These are phyloP conservation scores for Arothron firmamentum DNA, from an alignment of 2,113 vertebrate genomes.

Conservation along the genomic window DNA sequence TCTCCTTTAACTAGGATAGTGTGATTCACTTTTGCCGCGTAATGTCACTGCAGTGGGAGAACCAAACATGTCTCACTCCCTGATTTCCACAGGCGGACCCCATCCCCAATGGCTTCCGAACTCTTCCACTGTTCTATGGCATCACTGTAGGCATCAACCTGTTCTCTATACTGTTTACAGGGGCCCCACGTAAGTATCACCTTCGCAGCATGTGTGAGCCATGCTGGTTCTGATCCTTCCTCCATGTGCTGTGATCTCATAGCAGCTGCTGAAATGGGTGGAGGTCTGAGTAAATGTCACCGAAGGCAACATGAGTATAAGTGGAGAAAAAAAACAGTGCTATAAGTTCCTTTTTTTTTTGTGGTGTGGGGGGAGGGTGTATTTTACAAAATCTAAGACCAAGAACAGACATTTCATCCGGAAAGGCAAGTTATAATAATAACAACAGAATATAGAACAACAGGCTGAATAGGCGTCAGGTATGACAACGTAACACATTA, in stretches of 20 bases:
- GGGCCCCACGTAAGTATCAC: conserved; percentile 86
- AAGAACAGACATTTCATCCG: too few relatives aligned
- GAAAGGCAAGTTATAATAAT: too few relatives aligned
- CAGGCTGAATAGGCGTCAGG: too few relatives aligned
- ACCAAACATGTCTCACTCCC: not conserved
- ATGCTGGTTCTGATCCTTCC: conserved; percentile 1
- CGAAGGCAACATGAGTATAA: conserved; percentile 11
- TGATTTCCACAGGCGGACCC: conserved; percentile 79
- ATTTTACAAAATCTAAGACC: too few relatives aligned
- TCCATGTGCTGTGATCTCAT: not conserved
- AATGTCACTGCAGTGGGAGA: not conserved
- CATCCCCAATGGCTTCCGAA: conserved; percentile 87
- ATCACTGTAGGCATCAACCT: conserved; percentile 90
- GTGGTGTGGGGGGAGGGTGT: too few relatives aligned
- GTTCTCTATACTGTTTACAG: conserved; percentile 94
- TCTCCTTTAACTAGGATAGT: not conserved
- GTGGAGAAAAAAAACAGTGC: too few relatives aligned
- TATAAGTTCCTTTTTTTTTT: too few relatives aligned
- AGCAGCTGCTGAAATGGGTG: conserved; percentile 17
- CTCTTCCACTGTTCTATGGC: conserved; percentile 90
- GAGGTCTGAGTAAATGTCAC: conserved; percentile 33
- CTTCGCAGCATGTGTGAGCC: not conserved
- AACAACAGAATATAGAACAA: too few relatives aligned
- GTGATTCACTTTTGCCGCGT: not conserved
- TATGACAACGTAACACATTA: too few relatives aligned